Evolutionary conservation across 2,888 invertebrate genomes (phyloP), one percentile per base, ranked within the genome.

Genomic region (Zhengitettix transpicula): DNA sequence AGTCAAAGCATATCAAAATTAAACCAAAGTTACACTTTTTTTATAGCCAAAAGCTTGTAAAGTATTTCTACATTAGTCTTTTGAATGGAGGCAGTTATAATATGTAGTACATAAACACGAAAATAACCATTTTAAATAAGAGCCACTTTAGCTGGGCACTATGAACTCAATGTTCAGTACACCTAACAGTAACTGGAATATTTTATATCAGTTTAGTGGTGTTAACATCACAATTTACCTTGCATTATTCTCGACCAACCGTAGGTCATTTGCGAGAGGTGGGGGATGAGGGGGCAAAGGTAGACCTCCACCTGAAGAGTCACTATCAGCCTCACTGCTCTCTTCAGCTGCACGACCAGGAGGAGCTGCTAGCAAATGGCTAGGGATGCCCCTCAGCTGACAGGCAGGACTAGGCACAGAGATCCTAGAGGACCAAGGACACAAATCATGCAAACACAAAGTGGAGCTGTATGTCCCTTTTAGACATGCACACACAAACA

Each of bases 201-300:
- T n/a, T 47, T 14, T 47, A n/a, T 47, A 12, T n/a, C 47, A 47
- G n/a, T 17, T n/a, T 28, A 16, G 1, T 53, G 17, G 53, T 9
- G 12, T 17, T 28, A 16, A 16, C 51, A 41, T 15, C 40, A 58
- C 53, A 53, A 10, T 40, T 59, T 57, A 68, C 68, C 69, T 66
- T 47, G 69, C 69, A 62, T 67, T 67, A 61, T 69, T 69, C 62
- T 69, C 69, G 57, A 65, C 57, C 14, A 60, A 59, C 53, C 61
- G 60, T 53, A 65, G 58, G 28, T 65, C 64, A 54, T 62, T 61
- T n/a, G 65, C 57, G n/a, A 67, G 65, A 55, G 63, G 64, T 42
- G 64, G 62, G 54, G 64, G 63, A 51, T 64, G 64, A 8, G 68
- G 68, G 28, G 61, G 63, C 14, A 66, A 66, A 9, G 62, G 65